Conservation (phyloP, 2,797 vertebrate genomes). For the Xiphophorus birchmanni region DNA sequence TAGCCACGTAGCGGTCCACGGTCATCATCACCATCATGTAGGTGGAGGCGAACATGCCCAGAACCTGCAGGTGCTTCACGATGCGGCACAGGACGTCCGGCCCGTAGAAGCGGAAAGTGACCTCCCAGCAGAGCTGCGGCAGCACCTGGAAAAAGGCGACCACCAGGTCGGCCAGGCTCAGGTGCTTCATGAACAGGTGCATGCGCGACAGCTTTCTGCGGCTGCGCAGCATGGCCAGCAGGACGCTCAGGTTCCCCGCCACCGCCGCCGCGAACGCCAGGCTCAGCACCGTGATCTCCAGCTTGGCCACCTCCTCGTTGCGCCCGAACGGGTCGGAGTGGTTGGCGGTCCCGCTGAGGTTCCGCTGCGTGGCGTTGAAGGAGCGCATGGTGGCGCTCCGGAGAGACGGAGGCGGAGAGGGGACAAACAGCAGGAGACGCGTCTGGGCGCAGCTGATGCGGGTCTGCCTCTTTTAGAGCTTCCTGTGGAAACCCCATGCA, state of each 20-base stretch:
- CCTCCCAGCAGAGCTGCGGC: slow-evolving; percentile 92
- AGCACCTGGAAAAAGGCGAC: slow-evolving; percentile 93
- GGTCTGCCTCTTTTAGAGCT: slow-evolving; percentile 49
- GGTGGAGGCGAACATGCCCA: slow-evolving; percentile 95
- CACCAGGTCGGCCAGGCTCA: slow-evolving; percentile 88
- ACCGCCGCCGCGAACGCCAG: slow-evolving; percentile 83
- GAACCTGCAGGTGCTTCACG: slow-evolving; percentile 91
- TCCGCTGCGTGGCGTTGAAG: slow-evolving; percentile 29
- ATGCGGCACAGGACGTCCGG: slow-evolving; percentile 87
- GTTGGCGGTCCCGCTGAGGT: slow-evolving; percentile 45
- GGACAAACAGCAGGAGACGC: no score
- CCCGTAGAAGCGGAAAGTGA: slow-evolving; percentile 90
- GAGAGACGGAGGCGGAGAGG: no score
- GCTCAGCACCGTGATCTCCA: slow-evolving; percentile 87
- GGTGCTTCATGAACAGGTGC: slow-evolving; percentile 92
- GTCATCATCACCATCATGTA: slow-evolving; percentile 94
- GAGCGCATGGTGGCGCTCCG: slow-evolving; percentile 7
- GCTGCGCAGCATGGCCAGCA: slow-evolving; percentile 80
- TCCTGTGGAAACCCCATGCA: not conserved
- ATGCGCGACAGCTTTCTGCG: slow-evolving; percentile 87
- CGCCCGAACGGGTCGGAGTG: slow-evolving; percentile 75
- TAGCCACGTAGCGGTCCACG: slow-evolving; percentile 90
- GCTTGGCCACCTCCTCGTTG: slow-evolving; percentile 88
- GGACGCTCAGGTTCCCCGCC: slow-evolving; percentile 84
- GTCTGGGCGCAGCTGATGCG: not conserved